A percentile compares a stretch with the other conserved stretches of the same genome.
Evolutionary conservation across 2,113 vertebrate species (phyloP).

Genomic region (Bubo bubo): DNA sequence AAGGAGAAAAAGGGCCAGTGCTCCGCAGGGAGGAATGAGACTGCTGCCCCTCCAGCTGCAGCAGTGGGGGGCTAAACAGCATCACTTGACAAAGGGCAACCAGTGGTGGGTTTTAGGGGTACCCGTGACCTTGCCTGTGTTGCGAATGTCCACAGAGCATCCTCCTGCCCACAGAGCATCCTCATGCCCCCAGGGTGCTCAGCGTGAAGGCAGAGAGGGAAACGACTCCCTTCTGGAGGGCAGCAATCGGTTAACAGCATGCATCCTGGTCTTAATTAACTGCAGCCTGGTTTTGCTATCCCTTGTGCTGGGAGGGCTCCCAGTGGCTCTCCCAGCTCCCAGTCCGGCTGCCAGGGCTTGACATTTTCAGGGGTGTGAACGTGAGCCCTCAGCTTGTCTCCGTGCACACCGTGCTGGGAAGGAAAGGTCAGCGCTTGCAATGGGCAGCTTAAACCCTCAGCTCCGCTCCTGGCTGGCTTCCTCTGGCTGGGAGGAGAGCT

Average conservation of each 20-base stretch:
- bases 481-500: neutral
- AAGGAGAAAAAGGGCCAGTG: neutral
- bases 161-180: neutral
- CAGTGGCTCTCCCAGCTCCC: neutral
- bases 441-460: neutral
- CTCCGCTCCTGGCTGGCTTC: neutral
- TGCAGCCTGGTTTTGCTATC: neutral
- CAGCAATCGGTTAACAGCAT: neutral
- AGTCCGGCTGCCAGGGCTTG: neutral
- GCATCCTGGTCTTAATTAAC: neutral
- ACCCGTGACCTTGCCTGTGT: neutral
- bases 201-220: neutral
- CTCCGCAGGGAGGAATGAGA: neutral
- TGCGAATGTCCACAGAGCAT: neutral
- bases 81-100: neutral
- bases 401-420: neutral
- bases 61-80: neutral
- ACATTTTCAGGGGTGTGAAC: constrained; percentile 2
- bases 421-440: constrained; percentile 12
- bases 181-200: neutral
- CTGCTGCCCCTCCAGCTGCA: neutral
- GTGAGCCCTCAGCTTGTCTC: neutral
- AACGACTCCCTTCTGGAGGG: neutral
- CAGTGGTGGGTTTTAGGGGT: neutral
- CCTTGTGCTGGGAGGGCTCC: neutral